Conservation (phyloP, 2,888 invertebrate species). For the Stratiomys singularior region DNA sequence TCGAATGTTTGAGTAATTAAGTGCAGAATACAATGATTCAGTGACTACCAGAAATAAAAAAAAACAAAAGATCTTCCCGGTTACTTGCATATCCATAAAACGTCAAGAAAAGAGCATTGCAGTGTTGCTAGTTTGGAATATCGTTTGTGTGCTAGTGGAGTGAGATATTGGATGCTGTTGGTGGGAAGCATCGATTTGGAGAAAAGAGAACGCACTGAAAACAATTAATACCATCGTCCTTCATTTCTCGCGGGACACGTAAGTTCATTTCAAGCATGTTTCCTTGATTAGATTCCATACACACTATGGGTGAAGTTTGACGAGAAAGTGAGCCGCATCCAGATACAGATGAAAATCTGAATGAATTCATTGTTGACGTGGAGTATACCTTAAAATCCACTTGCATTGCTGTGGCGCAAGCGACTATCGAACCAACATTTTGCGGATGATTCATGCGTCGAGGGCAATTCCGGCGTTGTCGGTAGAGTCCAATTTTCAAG, state of each 20-base stretch:
- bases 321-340: neutral
- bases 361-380: neutral
- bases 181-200: slow-evolving; percentile 33
- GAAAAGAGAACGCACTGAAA: neutral
- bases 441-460: slow-evolving; percentile 29
- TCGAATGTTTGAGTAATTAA: too few relatives aligned
- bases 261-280: neutral
- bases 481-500: neutral
- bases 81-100: neutral
- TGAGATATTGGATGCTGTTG: slow-evolving; percentile 40
- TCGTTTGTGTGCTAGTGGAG: slow-evolving; percentile 19
- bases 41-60: too few relatives aligned
- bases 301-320: too few relatives aligned
- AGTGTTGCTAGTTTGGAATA: neutral
- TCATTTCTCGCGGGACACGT: neutral
- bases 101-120: neutral
- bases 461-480: neutral
- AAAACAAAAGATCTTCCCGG: too few relatives aligned
- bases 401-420: neutral
- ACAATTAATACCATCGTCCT: neutral
- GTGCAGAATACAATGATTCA: too few relatives aligned
- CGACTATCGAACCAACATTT: slow-evolving; percentile 21
- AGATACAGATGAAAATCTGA: neutral
- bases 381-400: neutral
- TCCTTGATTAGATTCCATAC: neutral